Conservation (phyloP, 64 coral and sea anemone genomes). For the Orbicella faveolata region DNA sequence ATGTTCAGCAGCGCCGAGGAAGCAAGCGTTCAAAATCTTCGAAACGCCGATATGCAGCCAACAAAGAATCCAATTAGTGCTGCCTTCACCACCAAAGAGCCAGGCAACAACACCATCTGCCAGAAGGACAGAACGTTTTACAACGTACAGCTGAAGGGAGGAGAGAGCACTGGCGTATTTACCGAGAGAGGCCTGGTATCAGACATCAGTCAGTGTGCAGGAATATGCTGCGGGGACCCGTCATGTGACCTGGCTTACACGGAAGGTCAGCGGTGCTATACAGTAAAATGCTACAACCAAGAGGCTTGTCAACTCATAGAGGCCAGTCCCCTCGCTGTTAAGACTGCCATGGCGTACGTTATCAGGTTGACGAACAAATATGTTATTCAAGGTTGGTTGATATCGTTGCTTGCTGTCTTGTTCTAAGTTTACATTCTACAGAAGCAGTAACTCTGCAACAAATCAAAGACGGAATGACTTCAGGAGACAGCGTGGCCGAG, state of each 20-base stretch:
- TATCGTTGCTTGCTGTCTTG: no score
- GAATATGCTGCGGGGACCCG: constrained; percentile 73
- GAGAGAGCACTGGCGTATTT: constrained; percentile 73
- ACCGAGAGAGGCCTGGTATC: constrained; percentile 57
- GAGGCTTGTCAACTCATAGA: constrained; percentile 68
- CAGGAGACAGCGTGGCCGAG: no score
- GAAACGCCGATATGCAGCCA: neutral
- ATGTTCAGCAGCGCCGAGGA: constrained; percentile 73
- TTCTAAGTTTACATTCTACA: no score
- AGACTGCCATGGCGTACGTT: constrained; percentile 74
- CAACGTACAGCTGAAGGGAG: constrained; percentile 78
- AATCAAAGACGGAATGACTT: neutral
- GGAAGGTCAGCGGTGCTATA: constrained; percentile 77
- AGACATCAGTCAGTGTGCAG: constrained; percentile 61
- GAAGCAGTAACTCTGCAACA: no score
- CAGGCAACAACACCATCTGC: constrained; percentile 32
- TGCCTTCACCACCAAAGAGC: neutral
- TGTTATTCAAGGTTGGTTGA: constrained; percentile 43
- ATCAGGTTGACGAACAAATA: constrained; percentile 41
- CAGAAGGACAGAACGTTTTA: constrained; percentile 59
- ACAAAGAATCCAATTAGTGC: neutral
- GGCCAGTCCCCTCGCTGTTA: constrained; percentile 62
- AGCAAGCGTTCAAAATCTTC: constrained; percentile 18
- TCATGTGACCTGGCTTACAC: constrained; percentile 93
- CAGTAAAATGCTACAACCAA: constrained; percentile 73